These are phyloP conservation scores for Ginglymostoma cirratum DNA, from an alignment of 2,113 vertebrate species.

Conservation along the genomic window DNA sequence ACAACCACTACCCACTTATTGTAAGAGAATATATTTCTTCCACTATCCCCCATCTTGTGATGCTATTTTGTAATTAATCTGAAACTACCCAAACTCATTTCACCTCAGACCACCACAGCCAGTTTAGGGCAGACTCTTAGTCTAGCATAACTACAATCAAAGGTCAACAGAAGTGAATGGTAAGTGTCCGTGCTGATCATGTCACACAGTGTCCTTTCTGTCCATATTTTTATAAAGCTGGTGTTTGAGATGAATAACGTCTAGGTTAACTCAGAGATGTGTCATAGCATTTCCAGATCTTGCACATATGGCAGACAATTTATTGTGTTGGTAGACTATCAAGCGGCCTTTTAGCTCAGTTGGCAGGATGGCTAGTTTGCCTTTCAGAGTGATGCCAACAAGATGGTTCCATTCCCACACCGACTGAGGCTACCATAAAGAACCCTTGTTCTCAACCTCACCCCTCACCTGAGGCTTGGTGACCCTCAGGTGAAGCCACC, in stretches of 20 bases:
- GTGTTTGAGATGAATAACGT: background rate
- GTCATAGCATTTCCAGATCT: background rate
- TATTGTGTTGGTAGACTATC: background rate
- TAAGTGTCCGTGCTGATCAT: background rate
- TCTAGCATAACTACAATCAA: background rate
- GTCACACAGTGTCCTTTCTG: background rate
- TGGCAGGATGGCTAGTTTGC: no score
- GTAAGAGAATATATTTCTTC: background rate
- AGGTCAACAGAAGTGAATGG: background rate
- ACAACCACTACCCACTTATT: background rate
- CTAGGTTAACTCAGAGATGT: background rate
- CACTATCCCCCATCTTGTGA: background rate
- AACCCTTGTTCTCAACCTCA: no score
- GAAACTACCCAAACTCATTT: background rate
- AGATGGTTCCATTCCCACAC: no score
- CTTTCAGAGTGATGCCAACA: no score
- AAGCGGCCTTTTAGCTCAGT: no score
- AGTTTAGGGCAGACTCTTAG: background rate
- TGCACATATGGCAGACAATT: background rate
- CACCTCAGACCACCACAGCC: background rate
- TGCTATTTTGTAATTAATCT: background rate
- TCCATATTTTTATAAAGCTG: background rate
- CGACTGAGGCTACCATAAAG: no score
- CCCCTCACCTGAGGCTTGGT: no score
- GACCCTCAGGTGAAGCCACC: no score